These are phyloP conservation scores for Brachyptera risi DNA, from an alignment of 2,888 invertebrate species.

Conservation along the genomic window DNA sequence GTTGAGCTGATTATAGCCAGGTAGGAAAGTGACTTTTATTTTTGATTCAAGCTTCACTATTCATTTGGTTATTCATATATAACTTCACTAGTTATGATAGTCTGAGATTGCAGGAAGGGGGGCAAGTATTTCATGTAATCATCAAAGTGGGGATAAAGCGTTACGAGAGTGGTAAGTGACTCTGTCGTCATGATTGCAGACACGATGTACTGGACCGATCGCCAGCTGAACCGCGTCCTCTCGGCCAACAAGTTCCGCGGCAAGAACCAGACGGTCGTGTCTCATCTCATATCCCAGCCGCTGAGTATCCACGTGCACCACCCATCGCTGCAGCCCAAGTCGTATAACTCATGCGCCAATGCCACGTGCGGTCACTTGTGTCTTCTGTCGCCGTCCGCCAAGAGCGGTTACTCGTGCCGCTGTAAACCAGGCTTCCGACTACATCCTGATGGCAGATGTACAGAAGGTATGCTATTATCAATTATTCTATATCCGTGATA, in stretches of 20 bases:
- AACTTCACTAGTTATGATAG: too few relatives aligned
- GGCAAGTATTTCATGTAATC: too few relatives aligned
- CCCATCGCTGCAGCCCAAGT: constrained; percentile 83
- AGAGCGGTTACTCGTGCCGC: constrained; percentile 75
- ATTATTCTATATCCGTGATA: too few relatives aligned
- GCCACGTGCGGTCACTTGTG: constrained; percentile 86
- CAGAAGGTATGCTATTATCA: too few relatives aligned
- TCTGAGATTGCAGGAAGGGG: too few relatives aligned
- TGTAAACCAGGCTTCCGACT: constrained; percentile 83
- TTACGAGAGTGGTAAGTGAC: too few relatives aligned
- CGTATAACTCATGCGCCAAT: constrained; percentile 70
- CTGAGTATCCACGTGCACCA: constrained; percentile 94
- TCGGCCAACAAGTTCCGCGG: constrained; percentile 92
- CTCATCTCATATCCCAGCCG: constrained; percentile 91
- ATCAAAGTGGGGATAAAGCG: too few relatives aligned
- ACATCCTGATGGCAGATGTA: constrained; percentile 62
- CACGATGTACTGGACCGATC: constrained; percentile 93
- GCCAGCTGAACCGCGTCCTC: constrained; percentile 83
- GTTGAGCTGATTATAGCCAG: too few relatives aligned
- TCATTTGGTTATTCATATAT: too few relatives aligned
- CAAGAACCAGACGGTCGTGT: constrained; percentile 87
- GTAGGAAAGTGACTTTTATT: too few relatives aligned
- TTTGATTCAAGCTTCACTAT: too few relatives aligned
- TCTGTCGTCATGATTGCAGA: constrained; percentile 55
- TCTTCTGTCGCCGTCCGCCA: constrained; percentile 72